Evolutionary conservation across 2,888 invertebrate genomes (phyloP), one percentile per base, ranked within the genome.

Genomic region (Toxonevra muliebris): DNA sequence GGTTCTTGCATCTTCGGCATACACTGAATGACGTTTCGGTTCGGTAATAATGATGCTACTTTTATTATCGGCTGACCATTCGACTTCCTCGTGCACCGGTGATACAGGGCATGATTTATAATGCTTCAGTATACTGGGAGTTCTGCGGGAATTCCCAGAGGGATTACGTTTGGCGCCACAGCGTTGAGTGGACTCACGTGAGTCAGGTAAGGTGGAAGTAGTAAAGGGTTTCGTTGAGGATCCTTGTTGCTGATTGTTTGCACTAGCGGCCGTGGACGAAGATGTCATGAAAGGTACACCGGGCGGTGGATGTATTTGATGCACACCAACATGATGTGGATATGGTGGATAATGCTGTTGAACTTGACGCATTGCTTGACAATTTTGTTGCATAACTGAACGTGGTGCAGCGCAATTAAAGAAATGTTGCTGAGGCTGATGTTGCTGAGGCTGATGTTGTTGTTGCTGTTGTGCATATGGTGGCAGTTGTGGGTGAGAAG

Each of bases 101-200:
- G 93, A 93, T 0, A 93, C 93, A 0, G 93, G 93, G 74, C 94
- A 90, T 5, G 93, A 93, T 76, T 93, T 92, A 73, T 92, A 90
- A 75, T 90, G 89, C 74, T 90, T 90, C 58, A 90, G 86, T 65
- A 90, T 90, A 75, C 89, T 89, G 13, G 82, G 80, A 17, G 80
- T 85, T 50, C 83, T 82, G 52, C 84, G 85, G 74, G 75, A 85
- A 70, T 80, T 82, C 1, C 82, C 82, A 3, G 76, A 76, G 3
- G 80, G 82, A 72, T 81, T 80, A 0, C 81, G 76, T 52, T 81
- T 82, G 4, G 73, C 75, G 17, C 77, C 72, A 1, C 75, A 71
- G 86, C 85, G 71, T 0, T 69, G 61, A 45, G 30, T 10, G 43
- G 48, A 10, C 13, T 43, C 59, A 57, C 68, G 42, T 64, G 68